Percentiles rank a stretch among this genome's conserved stretches.
These are phyloP conservation scores for Eurois occulta DNA, from an alignment of 2,888 invertebrate genomes.

Conservation along the genomic window DNA sequence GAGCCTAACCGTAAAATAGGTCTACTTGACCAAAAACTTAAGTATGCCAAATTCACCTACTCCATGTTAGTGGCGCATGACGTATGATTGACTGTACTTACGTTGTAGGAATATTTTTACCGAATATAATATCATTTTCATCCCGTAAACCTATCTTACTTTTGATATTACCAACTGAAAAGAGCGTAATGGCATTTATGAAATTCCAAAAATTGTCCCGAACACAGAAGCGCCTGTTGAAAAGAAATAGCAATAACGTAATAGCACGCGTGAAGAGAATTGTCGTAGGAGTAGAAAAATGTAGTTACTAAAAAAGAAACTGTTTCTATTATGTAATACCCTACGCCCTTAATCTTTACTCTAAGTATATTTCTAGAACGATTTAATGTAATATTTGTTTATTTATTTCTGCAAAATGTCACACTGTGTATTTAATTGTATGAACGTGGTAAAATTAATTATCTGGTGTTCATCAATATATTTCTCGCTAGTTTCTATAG, in stretches of 20 bases:
- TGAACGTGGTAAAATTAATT: not conserved
- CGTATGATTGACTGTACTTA: not conserved
- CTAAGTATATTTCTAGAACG: not conserved
- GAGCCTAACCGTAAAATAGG: not conserved
- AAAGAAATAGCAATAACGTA: constrained; percentile 43
- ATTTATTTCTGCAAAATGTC: not conserved
- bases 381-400: not conserved
- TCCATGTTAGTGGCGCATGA: not conserved
- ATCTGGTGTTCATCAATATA: not conserved
- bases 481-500: not conserved
- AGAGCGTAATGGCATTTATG: constrained; percentile 4
- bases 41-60: not conserved
- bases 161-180: constrained; percentile 19
- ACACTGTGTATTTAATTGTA: not conserved
- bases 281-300: constrained; percentile 22
- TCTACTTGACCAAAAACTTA: not conserved
- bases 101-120: not conserved
- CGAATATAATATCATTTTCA: not conserved
- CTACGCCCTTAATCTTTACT: not conserved
- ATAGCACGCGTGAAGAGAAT: constrained; percentile 15
- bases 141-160: not conserved
- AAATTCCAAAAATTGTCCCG: not conserved
- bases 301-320: constrained; percentile 2
- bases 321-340: constrained; percentile 18
- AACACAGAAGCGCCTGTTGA: constrained; percentile 7